phyloP scores from a whole-genome alignment of 2,888 invertebrate species.

The Osmoderma eremita region DNA sequence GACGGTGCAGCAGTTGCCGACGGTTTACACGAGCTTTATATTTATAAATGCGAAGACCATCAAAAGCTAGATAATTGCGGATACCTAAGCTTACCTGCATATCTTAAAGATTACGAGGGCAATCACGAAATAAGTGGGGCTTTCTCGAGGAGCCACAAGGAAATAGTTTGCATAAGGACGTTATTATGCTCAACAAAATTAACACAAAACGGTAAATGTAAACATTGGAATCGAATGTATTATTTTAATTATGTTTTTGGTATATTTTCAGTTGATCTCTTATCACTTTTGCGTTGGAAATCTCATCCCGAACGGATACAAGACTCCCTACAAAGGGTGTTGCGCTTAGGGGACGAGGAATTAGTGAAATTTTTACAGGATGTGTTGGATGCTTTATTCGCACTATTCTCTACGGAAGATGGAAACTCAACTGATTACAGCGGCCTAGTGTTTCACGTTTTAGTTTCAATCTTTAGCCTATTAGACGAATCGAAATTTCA shows the following conservation, averaged over 20 bases:
- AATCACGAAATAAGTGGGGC: constrained; percentile 66
- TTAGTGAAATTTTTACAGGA: constrained; percentile 95
- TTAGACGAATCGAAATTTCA: constrained; percentile 92
- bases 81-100: constrained; percentile 74
- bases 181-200: constrained; percentile 94
- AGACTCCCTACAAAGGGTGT: constrained; percentile 83
- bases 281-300: constrained; percentile 92
- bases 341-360: constrained; percentile 88
- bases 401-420: constrained; percentile 92
- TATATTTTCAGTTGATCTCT: constrained; percentile 75
- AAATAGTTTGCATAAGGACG: constrained; percentile 83
- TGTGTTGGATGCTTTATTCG: constrained; percentile 91
- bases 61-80: constrained; percentile 73
- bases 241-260: neutral
- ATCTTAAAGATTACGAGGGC: constrained; percentile 72
- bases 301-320: constrained; percentile 87
- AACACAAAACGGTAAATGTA: constrained; percentile 84
- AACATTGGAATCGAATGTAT: no score
- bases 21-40: constrained; percentile 87
- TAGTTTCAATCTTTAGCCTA: constrained; percentile 91
- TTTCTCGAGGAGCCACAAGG: constrained; percentile 85
- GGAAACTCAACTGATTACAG: constrained; percentile 90
- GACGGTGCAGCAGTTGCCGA: constrained; percentile 91
- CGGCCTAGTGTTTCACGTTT: constrained; percentile 89
- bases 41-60: constrained; percentile 92